Base-by-base conservation (phyloP, 2,888 invertebrate species). In the Phlogophora meticulosa region DNA sequence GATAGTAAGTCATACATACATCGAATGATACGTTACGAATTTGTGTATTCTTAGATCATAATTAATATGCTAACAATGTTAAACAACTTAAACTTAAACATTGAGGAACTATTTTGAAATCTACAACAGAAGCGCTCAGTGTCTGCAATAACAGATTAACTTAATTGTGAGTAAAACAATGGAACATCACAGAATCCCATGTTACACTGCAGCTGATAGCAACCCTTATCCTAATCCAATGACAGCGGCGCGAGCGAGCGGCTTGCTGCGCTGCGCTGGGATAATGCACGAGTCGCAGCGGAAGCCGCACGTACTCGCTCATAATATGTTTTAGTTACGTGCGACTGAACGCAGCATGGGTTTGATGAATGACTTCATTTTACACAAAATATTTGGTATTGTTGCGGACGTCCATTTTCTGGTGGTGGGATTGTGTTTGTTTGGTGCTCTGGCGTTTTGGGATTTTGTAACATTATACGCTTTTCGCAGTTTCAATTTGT, bases 201-300 rank as follows among this genome's bases (percentile, higher is more conserved):
- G 49, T 9, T 45, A 55, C 46, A 22, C 46, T 11, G 2, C 34
- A 56, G 34, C 20, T 15, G 34, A 24, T 20, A 48, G 17, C 28
- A 57, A 59, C 40, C 56, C 1, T 60, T 73, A 65, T 45, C 28
- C 66, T 78, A 74, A 78, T 73, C 79, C 59, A 56, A 73, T 65
- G 34, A 65, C 56, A 57, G 20, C 24, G n/a, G 48, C 43, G 43
- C 46, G 51, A 32, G 38, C 42, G 53, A 36, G 28, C 36, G 45
- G 42, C 22, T 51, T 17, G 34, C 28, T 5, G 28, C 28, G 65
- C 51, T 43, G 49, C 38, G 38, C 66, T 52, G 36, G n/a, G 22
- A 52, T 59, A 59, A 74, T 52, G 38, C 63, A 53, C 40, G 42
- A 58, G 34, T 24, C 10, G 46, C 51, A 28, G 9, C 55, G 52